Evolutionary conservation across 64 coral and sea anemone genomes (phyloP).

Genomic region (Montipora capricornis): DNA sequence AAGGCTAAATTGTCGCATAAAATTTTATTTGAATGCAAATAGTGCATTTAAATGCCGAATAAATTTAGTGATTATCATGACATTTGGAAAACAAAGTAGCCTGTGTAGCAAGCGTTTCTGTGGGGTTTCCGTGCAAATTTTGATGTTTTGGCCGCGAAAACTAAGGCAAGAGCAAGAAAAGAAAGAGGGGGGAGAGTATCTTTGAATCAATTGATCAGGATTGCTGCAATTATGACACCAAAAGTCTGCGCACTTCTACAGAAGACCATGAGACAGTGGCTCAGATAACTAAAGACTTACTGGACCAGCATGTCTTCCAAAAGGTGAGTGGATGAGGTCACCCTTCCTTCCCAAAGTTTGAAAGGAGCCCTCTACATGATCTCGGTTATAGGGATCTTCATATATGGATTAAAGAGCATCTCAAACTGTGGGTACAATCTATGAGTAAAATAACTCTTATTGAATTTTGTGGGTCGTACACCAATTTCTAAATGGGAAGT

Average conservation of each 20-base stretch:
- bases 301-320: background rate
- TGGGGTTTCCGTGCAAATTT: too few species aligned
- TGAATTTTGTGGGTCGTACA: background rate
- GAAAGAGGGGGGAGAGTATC: background rate
- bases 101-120: too few species aligned
- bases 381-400: slow-evolving; percentile 18
- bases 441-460: background rate
- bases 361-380: background rate
- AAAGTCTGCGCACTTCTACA: background rate
- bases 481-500: background rate
- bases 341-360: slow-evolving; percentile 25
- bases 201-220: background rate
- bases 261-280: background rate
- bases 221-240: background rate
- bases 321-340: background rate
- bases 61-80: too few species aligned
- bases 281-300: background rate
- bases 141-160: too few species aligned
- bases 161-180: too few species aligned
- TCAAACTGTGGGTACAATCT: slow-evolving; percentile 3
- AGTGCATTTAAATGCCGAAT: too few species aligned
- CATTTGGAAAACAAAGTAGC: too few species aligned
- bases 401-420: slow-evolving; percentile 4
- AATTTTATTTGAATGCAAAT: too few species aligned
- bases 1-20: too few species aligned